phyloP scores from a whole-genome alignment of 2,888 invertebrate genomes.

The Papilio elwesi region DNA sequence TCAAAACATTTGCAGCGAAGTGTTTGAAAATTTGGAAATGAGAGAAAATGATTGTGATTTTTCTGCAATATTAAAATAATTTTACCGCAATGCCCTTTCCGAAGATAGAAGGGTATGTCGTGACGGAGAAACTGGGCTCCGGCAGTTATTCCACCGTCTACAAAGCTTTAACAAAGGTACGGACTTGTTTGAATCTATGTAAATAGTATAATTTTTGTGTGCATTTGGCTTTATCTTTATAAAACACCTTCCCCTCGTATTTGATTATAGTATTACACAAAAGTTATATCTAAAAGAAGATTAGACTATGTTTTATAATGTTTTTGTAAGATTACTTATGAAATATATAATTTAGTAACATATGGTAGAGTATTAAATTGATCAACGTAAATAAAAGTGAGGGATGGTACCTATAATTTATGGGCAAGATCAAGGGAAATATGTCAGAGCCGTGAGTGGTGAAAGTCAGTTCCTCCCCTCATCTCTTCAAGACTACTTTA shows the following conservation, averaged over 20 bases:
- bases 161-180: constrained; percentile 88
- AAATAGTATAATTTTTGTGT: constrained; percentile 28
- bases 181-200: constrained; percentile 8
- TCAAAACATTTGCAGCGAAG: too few species aligned
- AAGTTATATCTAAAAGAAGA: neutral
- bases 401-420: too few species aligned
- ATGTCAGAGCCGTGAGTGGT: neutral
- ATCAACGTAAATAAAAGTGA: too few species aligned
- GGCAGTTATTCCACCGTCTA: constrained; percentile 94
- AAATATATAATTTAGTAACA: neutral
- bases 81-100: constrained; percentile 79
- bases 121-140: constrained; percentile 90
- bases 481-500: too few species aligned
- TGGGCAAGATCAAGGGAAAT: too few species aligned
- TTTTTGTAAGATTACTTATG: neutral
- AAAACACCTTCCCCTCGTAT: constrained; percentile 27
- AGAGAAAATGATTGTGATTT: constrained; percentile 39
- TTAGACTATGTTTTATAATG: neutral
- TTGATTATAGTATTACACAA: constrained; percentile 10
- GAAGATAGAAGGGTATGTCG: constrained; percentile 87
- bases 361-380: too few species aligned
- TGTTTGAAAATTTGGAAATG: constrained; percentile 1
- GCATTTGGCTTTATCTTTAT: constrained; percentile 25
- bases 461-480: neutral
- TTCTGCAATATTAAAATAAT: neutral